Conservation (phyloP, 2,888 invertebrate genomes). For the Heliconius ismenius region DNA sequence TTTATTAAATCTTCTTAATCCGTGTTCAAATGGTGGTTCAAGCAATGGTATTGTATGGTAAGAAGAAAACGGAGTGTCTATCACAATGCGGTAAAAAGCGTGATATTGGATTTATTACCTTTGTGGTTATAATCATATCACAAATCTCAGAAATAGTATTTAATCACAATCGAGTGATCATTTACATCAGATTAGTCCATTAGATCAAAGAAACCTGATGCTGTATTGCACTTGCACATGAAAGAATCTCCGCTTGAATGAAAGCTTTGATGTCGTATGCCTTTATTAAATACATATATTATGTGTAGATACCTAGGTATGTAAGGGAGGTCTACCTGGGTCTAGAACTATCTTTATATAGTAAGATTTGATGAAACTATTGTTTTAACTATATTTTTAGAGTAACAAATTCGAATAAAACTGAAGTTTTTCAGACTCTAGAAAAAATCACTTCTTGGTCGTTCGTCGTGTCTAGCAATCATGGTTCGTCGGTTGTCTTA, state of each 20-base stretch:
- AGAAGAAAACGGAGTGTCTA: too few relatives aligned
- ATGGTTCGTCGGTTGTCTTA: too few relatives aligned
- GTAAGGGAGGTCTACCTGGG: constrained; percentile 8
- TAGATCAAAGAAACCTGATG: constrained; percentile 28
- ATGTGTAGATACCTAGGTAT: constrained; percentile 1
- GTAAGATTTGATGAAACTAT: not conserved
- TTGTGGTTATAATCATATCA: not conserved
- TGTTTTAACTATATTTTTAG: not conserved
- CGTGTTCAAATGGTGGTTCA: too few relatives aligned
- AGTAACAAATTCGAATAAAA: not conserved
- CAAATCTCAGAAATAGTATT: not conserved
- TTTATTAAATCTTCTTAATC: too few relatives aligned
- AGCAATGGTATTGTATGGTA: too few relatives aligned
- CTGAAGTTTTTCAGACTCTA: too few relatives aligned
- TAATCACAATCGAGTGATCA: constrained; percentile 23
- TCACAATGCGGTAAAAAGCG: not conserved
- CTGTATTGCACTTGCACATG: constrained; percentile 36
- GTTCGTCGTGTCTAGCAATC: too few relatives aligned
- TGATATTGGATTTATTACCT: not conserved
- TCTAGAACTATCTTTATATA: not conserved
- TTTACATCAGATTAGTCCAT: constrained; percentile 24
- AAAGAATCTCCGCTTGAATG: constrained; percentile 36
- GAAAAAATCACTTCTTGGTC: too few relatives aligned
- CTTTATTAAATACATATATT: constrained; percentile 15
- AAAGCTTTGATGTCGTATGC: constrained; percentile 35